phyloP scores from a whole-genome alignment of 2,113 vertebrate species.

The Myotis davidii region DNA sequence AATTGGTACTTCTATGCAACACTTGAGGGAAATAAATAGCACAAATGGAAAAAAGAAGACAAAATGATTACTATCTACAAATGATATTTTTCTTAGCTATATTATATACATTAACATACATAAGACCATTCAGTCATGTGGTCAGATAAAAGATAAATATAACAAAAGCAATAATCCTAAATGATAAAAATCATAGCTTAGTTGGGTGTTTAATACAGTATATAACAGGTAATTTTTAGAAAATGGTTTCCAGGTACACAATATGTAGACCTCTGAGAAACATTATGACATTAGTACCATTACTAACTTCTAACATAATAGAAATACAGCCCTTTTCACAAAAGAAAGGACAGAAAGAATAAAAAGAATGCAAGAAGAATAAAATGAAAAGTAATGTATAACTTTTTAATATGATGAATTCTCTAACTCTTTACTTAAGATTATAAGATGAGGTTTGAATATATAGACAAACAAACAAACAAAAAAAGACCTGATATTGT shows the following conservation, averaged over 20 bases:
- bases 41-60: neutral
- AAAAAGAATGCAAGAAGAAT: neutral
- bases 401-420: neutral
- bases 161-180: neutral
- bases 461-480: neutral
- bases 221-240: neutral
- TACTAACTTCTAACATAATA: neutral
- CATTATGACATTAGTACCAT: neutral
- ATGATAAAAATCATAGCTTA: neutral
- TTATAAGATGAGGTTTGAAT: neutral
- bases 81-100: neutral
- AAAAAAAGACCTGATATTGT: neutral
- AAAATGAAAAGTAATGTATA: neutral
- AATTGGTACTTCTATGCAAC: neutral
- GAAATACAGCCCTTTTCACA: neutral
- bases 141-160: neutral
- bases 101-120: neutral
- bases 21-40: neutral
- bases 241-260: neutral
- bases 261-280: neutral
- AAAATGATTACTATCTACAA: neutral
- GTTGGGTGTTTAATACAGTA: neutral
- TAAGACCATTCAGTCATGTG: neutral
- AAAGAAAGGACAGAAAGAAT: neutral
- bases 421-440: neutral